These are phyloP conservation scores for Rutilus rutilus DNA, from an alignment of 2,113 vertebrate species.

Conservation along the genomic window DNA sequence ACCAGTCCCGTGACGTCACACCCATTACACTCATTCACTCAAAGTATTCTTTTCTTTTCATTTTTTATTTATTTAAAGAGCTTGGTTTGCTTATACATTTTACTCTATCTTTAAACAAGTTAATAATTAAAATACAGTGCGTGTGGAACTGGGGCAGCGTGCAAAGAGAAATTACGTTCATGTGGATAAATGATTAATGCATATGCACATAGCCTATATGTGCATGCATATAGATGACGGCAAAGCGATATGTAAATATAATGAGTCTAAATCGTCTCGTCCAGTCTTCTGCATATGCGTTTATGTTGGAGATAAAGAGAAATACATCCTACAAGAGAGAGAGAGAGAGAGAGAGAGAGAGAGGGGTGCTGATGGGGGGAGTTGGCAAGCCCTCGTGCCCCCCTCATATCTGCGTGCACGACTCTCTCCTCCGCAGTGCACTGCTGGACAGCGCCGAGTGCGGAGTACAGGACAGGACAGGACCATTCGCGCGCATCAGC, in stretches of 20 bases:
- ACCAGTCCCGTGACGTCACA: constrained; percentile 31
- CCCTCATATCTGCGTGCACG: constrained; percentile 40
- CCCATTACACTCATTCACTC: background rate
- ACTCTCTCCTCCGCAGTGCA: constrained; percentile 53
- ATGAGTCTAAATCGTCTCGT: background rate
- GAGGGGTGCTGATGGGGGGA: constrained; percentile 13
- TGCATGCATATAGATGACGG: background rate
- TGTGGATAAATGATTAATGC: too few relatives aligned
- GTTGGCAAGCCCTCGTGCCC: constrained; percentile 34
- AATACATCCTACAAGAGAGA: constrained; percentile 14
- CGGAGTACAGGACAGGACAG: constrained; percentile 62
- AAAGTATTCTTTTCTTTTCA: background rate
- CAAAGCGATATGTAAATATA: background rate
- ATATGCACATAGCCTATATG: background rate
- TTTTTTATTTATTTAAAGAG: background rate
- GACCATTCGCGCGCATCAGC: constrained; percentile 17
- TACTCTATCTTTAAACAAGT: background rate
- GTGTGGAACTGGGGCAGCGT: background rate
- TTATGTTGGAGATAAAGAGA: constrained; percentile 3
- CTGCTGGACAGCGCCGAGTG: constrained; percentile 60
- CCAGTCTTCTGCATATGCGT: background rate
- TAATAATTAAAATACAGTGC: background rate
- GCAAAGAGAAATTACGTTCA: background rate
- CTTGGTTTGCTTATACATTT: background rate
- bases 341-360: constrained; percentile 26